A percentile compares a stretch with the other conserved stretches of the same genome.
Evolutionary conservation across 2,797 vertebrate genomes (phyloP).

Genomic region (Sebastes nivosus): DNA sequence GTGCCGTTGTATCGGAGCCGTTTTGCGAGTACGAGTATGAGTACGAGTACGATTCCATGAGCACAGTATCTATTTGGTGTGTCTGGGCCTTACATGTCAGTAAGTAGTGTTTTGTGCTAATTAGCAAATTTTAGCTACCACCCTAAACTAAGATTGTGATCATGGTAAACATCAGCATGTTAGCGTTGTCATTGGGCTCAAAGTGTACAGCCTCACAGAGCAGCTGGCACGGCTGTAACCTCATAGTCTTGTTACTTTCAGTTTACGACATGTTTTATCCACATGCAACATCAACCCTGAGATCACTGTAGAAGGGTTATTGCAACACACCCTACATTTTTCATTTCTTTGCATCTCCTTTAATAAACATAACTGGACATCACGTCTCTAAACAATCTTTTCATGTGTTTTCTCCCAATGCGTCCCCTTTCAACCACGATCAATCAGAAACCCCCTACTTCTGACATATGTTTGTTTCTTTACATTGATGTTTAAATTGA

Average conservation of each 20-base stretch:
- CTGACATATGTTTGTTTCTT: constrained; percentile 39
- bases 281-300: background rate
- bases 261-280: background rate
- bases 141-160: background rate
- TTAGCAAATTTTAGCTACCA: background rate
- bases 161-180: background rate
- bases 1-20: too few species aligned
- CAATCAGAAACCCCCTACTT: constrained; percentile 5
- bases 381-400: constrained; percentile 18
- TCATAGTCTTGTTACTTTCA: background rate
- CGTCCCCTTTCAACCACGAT: background rate
- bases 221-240: background rate
- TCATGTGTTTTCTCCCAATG: background rate
- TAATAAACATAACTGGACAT: constrained; percentile 14
- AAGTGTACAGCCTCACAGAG: background rate
- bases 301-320: background rate
- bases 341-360: background rate
- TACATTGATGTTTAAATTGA: constrained; percentile 42
- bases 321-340: background rate
- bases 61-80: too few species aligned
- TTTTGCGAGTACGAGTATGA: too few species aligned
- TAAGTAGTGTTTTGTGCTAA: background rate
- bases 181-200: too few species aligned
- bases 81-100: background rate
- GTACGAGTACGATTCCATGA: too few species aligned